phyloP scores from a whole-genome alignment of 92 coral and sea anemone genomes.

The Isaurus tuberculatus region DNA sequence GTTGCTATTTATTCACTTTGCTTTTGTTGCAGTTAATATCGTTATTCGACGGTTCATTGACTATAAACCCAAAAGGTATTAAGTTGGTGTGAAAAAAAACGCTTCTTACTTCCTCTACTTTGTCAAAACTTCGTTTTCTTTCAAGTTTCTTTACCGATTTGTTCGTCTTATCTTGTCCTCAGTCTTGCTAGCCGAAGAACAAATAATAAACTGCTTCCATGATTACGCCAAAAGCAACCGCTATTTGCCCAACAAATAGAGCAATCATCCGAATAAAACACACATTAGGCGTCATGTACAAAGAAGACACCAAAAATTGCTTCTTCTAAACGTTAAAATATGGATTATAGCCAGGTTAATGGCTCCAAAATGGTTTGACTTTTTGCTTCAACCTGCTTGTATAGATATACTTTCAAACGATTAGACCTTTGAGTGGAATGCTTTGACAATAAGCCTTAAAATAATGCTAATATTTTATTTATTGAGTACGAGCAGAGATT shows the following conservation, averaged over 20 bases:
- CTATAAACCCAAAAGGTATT: not conserved
- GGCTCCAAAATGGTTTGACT: not conserved
- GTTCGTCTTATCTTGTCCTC: not conserved
- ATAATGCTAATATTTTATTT: conserved; percentile 46
- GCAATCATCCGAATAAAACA: conserved; percentile 39
- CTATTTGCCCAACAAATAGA: conserved; percentile 39
- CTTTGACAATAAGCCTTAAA: not conserved
- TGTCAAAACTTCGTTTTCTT: not conserved
- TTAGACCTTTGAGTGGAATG: not conserved
- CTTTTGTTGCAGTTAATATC: not conserved
- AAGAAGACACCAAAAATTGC: conserved; percentile 16
- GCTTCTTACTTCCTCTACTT: not conserved
- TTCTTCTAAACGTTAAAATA: not conserved
- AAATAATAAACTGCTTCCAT: not conserved
- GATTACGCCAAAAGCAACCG: conserved; percentile 23
- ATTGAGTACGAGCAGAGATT: conserved; percentile 38
- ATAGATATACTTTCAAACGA: not conserved
- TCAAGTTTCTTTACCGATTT: conserved; percentile 12
- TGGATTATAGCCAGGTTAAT: not conserved
- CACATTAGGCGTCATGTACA: not conserved
- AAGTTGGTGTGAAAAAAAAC: not conserved
- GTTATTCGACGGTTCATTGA: conserved; percentile 4
- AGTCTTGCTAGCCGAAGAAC: not conserved
- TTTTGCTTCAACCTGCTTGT: not conserved
- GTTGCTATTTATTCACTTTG: not conserved